phyloP scores from a whole-genome alignment of 2,888 invertebrate species.

The Leucoptera coffeella region DNA sequence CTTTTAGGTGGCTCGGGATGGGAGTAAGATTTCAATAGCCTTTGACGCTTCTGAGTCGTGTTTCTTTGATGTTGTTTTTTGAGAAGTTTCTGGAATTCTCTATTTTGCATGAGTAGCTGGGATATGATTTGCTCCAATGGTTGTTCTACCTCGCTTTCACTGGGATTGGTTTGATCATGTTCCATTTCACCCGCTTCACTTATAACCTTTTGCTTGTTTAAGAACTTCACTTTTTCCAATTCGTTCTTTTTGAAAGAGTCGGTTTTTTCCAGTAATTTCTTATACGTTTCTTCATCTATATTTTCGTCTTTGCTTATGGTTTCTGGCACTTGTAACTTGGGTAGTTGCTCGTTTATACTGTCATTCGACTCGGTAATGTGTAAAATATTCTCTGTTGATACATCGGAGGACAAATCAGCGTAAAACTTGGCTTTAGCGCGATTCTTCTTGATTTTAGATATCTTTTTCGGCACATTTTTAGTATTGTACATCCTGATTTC shows the following conservation, averaged over 20 bases:
- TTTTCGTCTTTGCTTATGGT: slow-evolving; percentile 35
- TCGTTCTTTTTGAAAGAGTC: slow-evolving; percentile 50
- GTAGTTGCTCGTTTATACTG: slow-evolving; percentile 27
- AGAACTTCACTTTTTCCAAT: slow-evolving; percentile 40
- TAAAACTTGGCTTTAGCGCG: slow-evolving; percentile 63
- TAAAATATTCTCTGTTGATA: slow-evolving; percentile 54
- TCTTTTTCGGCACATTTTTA: slow-evolving; percentile 65
- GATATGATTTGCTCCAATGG: slow-evolving; percentile 74
- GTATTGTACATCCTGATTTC: slow-evolving; percentile 60
- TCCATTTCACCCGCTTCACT: slow-evolving; percentile 35
- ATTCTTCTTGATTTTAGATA: slow-evolving; percentile 63
- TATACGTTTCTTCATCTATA: slow-evolving; percentile 41
- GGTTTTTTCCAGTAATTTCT: slow-evolving; percentile 42
- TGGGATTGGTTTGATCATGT: slow-evolving; percentile 21
- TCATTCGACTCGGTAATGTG: slow-evolving; percentile 63
- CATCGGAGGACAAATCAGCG: slow-evolving; percentile 57
- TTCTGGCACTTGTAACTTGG: slow-evolving; percentile 14
- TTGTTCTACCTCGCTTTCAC: slow-evolving; percentile 38
- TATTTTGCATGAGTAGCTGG: slow-evolving; percentile 74
- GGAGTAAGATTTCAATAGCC: slow-evolving; percentile 47
- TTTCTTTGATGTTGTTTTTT: slow-evolving; percentile 64
- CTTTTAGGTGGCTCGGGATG: slow-evolving; percentile 41
- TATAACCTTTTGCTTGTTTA: slow-evolving; percentile 43
- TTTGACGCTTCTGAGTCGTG: slow-evolving; percentile 45
- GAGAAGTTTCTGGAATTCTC: slow-evolving; percentile 72